Conservation (phyloP, 2,113 vertebrate genomes). For the Macquaria australasica region DNA sequence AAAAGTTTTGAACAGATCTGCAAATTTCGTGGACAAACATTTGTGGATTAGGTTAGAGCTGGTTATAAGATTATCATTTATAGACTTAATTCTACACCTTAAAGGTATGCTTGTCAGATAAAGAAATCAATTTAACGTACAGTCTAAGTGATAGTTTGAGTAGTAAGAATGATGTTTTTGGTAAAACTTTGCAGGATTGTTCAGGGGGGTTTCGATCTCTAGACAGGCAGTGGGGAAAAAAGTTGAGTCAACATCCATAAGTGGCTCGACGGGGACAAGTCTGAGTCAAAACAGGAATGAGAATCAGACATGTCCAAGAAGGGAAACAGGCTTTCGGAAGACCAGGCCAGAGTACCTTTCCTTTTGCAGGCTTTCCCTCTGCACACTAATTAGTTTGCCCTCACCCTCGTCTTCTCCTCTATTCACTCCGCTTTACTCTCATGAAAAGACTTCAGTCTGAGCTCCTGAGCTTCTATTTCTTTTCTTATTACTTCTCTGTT, state of each 20-base stretch:
- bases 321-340: background rate
- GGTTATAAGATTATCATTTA: background rate
- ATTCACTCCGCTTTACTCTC: background rate
- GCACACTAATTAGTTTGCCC: constrained; percentile 3
- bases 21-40: background rate
- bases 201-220: background rate
- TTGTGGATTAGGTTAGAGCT: background rate
- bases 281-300: constrained; percentile 7
- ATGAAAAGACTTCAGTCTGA: background rate
- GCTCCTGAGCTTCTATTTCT: background rate
- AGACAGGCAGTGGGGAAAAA: background rate
- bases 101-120: background rate
- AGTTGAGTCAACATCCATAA: constrained; percentile 20
- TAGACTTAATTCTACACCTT: background rate
- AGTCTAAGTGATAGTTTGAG: background rate
- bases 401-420: constrained; percentile 21
- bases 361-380: background rate
- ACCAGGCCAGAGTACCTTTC: background rate
- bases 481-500: background rate
- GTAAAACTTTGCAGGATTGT: background rate
- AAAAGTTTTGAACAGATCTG: background rate
- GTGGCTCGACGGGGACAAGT: background rate
- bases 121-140: background rate
- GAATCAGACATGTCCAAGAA: constrained; percentile 6
- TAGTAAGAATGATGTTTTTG: background rate